Conservation (phyloP, 2,113 vertebrate species). For the Periophthalmus modestus region DNA sequence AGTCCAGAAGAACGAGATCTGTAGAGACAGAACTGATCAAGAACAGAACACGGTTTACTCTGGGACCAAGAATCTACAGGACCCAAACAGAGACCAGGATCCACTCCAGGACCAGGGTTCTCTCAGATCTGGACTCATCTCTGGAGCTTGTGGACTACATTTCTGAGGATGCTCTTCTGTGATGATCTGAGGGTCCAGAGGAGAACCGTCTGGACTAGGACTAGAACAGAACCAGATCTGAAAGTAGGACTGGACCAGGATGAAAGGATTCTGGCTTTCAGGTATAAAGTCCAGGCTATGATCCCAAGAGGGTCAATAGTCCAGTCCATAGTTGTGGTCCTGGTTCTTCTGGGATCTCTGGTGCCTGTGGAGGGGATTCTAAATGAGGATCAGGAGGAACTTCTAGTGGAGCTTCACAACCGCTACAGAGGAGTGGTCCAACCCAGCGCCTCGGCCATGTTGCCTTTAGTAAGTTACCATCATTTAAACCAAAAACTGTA, state of each 20-base stretch:
- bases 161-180: neutral
- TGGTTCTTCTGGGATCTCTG: constrained; percentile 50
- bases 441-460: constrained; percentile 58
- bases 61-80: neutral
- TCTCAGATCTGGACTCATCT: neutral
- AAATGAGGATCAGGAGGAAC: constrained; percentile 62
- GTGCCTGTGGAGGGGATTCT: constrained; percentile 52
- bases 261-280: neutral
- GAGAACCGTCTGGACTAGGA: neutral
- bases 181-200: neutral
- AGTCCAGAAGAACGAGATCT: neutral
- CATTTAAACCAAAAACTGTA: neutral
- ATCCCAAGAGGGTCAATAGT: neutral
- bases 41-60: neutral
- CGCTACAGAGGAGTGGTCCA: constrained; percentile 61
- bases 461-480: constrained; percentile 62
- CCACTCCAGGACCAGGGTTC: neutral
- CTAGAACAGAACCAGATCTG: neutral
- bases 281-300: neutral
- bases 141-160: neutral
- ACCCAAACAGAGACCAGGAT: neutral
- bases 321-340: constrained; percentile 22
- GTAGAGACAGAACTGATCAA: neutral
- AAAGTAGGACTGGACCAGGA: neutral
- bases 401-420: constrained; percentile 71